Percentiles rank a stretch among this genome's conserved stretches.
phyloP scores from a whole-genome alignment of 2,113 vertebrate species.

The Brienomyrus brachyistius region DNA sequence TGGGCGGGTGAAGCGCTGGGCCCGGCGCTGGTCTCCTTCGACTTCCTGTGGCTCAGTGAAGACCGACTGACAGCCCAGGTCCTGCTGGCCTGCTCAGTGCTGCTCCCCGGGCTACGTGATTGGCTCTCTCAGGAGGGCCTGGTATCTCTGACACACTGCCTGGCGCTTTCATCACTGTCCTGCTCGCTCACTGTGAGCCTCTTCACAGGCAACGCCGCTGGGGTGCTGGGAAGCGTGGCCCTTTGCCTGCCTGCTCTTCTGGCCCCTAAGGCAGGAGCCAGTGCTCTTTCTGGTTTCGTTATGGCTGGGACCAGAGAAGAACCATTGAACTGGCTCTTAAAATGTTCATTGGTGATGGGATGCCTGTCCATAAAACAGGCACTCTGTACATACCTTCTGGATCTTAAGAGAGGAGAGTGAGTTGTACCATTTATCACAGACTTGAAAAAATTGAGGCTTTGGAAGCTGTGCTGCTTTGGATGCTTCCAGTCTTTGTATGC shows the following conservation, averaged over 20 bases:
- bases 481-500: neutral
- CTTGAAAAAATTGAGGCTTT: neutral
- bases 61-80: constrained; percentile 54
- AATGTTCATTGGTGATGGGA: constrained; percentile 47
- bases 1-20: constrained; percentile 51
- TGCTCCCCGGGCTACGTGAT: constrained; percentile 48
- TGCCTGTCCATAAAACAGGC: constrained; percentile 52
- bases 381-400: constrained; percentile 48
- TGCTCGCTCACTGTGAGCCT: constrained; percentile 60
- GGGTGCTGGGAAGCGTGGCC: constrained; percentile 49
- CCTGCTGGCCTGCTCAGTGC: constrained; percentile 53
- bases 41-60: constrained; percentile 62
- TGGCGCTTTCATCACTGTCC: constrained; percentile 56
- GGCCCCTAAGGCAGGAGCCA: constrained; percentile 20
- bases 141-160: constrained; percentile 50
- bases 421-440: constrained; percentile 6
- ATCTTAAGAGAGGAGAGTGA: constrained; percentile 42
- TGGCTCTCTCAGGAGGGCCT: constrained; percentile 55
- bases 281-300: constrained; percentile 26
- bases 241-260: constrained; percentile 54
- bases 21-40: constrained; percentile 53
- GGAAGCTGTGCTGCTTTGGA: neutral
- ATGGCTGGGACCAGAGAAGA: constrained; percentile 34
- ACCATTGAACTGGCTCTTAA: constrained; percentile 45
- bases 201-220: constrained; percentile 52